These are phyloP conservation scores for Cyphomyrus discorhynchus DNA, from an alignment of 2,113 vertebrate genomes.

Conservation along the genomic window DNA sequence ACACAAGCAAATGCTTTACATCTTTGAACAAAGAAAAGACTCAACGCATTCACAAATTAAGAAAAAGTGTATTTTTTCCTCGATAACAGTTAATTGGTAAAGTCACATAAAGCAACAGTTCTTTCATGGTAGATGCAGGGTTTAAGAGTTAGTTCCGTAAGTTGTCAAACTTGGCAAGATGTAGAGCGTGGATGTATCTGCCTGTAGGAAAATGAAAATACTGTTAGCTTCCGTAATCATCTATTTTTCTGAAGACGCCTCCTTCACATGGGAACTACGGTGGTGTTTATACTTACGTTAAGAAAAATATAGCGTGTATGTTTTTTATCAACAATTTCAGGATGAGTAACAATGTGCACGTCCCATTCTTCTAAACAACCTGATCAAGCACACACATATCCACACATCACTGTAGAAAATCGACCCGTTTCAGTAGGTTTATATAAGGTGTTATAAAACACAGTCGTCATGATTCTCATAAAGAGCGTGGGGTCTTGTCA, in stretches of 20 bases:
- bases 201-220: constrained; percentile 67
- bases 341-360: background rate
- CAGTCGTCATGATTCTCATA: background rate
- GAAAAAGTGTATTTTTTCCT: constrained; percentile 33
- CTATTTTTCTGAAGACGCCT: constrained; percentile 7
- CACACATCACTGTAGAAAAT: background rate
- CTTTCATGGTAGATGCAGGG: constrained; percentile 49
- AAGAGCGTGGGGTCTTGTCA: background rate
- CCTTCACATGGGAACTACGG: background rate
- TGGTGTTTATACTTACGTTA: background rate
- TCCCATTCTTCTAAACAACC: background rate
- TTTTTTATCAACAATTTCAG: background rate
- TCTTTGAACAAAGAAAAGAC: constrained; percentile 33
- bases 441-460: background rate
- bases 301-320: background rate
- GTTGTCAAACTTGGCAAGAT: constrained; percentile 63
- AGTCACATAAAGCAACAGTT: constrained; percentile 49
- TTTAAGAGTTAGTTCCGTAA: constrained; percentile 52
- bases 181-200: constrained; percentile 60
- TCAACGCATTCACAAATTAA: constrained; percentile 41
- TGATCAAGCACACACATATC: background rate
- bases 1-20: constrained; percentile 37
- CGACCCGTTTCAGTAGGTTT: background rate
- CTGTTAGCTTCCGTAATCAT: constrained; percentile 38
- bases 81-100: constrained; percentile 47